Conservation (phyloP, 2,888 invertebrate species). For the Drosophila atroscutellata region DNA sequence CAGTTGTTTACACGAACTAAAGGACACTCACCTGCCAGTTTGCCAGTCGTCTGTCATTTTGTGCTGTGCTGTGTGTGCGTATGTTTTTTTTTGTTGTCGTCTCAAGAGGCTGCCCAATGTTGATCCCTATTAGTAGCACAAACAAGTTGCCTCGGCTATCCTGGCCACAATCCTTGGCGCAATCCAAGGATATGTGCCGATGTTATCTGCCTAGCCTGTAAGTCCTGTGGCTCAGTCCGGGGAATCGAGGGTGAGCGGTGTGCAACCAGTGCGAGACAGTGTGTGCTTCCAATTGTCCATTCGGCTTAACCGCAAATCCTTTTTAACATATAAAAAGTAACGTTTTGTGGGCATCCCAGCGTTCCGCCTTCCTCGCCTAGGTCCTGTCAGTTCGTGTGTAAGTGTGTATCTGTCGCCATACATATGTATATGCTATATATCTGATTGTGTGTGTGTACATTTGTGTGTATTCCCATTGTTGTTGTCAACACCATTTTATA, state of each 20-base stretch:
- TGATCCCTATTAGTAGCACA: constrained; percentile 78
- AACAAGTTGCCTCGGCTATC: constrained; percentile 66
- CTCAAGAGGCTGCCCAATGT: constrained; percentile 76
- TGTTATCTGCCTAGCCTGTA: constrained; percentile 63
- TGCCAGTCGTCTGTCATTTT: constrained; percentile 21
- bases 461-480: constrained; percentile 72
- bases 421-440: neutral
- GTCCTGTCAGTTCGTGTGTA: neutral
- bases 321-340: constrained; percentile 81
- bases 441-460: constrained; percentile 10
- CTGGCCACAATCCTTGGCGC: constrained; percentile 42
- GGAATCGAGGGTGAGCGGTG: neutral
- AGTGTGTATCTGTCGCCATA: constrained; percentile 15
- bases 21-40: constrained; percentile 44
- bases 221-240: constrained; percentile 42
- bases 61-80: constrained; percentile 7
- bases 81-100: constrained; percentile 39
- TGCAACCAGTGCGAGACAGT: constrained; percentile 47
- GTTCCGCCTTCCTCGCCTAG: neutral
- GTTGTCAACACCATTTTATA: constrained; percentile 80
- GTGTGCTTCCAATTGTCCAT: constrained; percentile 63
- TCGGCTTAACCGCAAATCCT: constrained; percentile 79
- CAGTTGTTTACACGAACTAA: constrained; percentile 48
- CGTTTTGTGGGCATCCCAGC: constrained; percentile 60
- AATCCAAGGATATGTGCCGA: constrained; percentile 74